Base-by-base conservation (phyloP, 1,140 invertebrate genomes). In the Lasaia peninsularis region DNA sequence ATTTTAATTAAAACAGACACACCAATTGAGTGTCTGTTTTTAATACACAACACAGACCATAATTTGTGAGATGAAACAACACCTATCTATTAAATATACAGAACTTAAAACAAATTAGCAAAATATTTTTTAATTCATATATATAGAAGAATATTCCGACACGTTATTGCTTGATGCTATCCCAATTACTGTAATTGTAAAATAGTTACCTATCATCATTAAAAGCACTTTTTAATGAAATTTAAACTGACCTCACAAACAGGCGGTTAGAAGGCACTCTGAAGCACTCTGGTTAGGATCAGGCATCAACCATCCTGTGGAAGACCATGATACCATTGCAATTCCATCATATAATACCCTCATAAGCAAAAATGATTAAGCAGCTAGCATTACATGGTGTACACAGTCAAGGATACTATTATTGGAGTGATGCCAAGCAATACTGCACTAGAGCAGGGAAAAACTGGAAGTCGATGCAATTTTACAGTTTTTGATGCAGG, bases 241-340 rank as follows among this genome's bases (percentile, higher is more conserved):
- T 58, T 63, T 63, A 67, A 73, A 86, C 84, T 86, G 78, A 88
- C 84, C 84, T 88, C 82, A 80, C 80, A 83, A 81, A 67, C 84
- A 88, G 80, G 82, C 84, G 53, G 80, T 88, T 88, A 88, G 72
- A 75, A 73, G 74, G 79, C 82, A 88, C 82, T 84, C 82, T 57
- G 80, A 78, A 77, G 73, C 80, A 79, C 81, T 80, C 75, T 72
- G 71, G 80, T 84, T 84, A 83, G 80, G 69, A 69, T 71, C 80
- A 82, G 71, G 74, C 74, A 70, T 84, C 84, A 88, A 88, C 74
- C 68, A 59, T 80, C 84, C 84, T 87, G 83, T 75, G 83, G 71
- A 86, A 80, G 67, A 86, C 71, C 77, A 78, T 55, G 68, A 84
- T 63, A 78, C 69, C 62, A 62, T 75, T 67, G 71, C 73, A 74